Evolutionary conservation across 1,140 invertebrate species (phyloP).

Genomic region (Hydropsyche tenuis): DNA sequence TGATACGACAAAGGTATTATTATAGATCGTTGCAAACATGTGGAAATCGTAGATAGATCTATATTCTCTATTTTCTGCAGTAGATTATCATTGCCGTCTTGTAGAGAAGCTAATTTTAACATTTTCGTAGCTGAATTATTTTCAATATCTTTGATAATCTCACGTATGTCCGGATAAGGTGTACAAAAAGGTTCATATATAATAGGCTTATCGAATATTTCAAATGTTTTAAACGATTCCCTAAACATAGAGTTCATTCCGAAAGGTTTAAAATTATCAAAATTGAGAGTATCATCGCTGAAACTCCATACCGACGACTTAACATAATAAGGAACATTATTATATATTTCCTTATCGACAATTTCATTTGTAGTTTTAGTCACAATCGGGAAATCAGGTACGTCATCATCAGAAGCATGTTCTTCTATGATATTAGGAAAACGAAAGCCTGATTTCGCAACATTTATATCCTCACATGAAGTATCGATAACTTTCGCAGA

Average conservation of each 20-base stretch:
- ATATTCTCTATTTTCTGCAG: conserved; percentile 53
- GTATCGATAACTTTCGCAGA: conserved; percentile 21
- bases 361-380: background rate
- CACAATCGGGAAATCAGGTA: conserved; percentile 37
- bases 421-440: conserved; percentile 59
- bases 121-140: conserved; percentile 58
- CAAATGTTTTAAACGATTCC: conserved; percentile 19
- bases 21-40: conserved; percentile 71
- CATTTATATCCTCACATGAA: conserved; percentile 52
- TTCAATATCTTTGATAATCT: conserved; percentile 57
- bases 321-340: conserved; percentile 15
- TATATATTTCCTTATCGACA: background rate
- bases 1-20: conserved; percentile 72
- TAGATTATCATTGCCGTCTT: conserved; percentile 52
- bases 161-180: conserved; percentile 56
- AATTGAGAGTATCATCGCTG: conserved; percentile 56
- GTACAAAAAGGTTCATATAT: conserved; percentile 51
- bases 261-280: conserved; percentile 60
- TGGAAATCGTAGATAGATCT: conserved; percentile 65
- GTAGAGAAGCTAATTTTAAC: conserved; percentile 53
- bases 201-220: conserved; percentile 39
- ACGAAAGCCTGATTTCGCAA: conserved; percentile 57
- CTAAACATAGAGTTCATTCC: conserved; percentile 54
- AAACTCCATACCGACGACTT: conserved; percentile 54
- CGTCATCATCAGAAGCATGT: conserved; percentile 48